Base-by-base conservation (phyloP, 64 coral and sea anemone species). In the Stylophora pistillata region DNA sequence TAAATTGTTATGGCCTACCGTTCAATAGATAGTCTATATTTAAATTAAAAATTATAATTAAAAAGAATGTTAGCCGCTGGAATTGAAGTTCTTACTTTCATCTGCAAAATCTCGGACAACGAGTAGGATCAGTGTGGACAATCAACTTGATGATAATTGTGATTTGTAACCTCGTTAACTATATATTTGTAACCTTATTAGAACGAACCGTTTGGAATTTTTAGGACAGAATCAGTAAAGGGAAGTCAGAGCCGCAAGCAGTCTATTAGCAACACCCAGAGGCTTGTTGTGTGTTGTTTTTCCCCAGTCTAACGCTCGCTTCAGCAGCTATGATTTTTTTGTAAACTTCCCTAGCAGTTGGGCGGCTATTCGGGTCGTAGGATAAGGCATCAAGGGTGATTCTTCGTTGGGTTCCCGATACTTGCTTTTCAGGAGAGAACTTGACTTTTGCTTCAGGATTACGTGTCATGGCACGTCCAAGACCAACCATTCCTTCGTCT, bases 401-500 rank as follows among this genome's bases (percentile, higher is more conserved):
- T 65, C 62, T n/a, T 65, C 62, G 62, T 65, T 65, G 62, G 62
- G 62, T 23, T 23, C 18, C 9, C n/a, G 62, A 65, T 65, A 17
- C 62, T 65, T 65, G 62, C 18, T 17, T 65, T 6, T 15, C 62
- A 20, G 17, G 62, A 17, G 62, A 65, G n/a, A 65, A 65, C 62
- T 20, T 18, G 1, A 65, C 62, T 65, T 65, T 5, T 17, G 3
- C 17, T 23, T 65, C 0, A 23, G 20, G 15, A 65, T 65, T 65
- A 5, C 2, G 15, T 0, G 20, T 20, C 62, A 65, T 65, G 20
- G 62, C 62, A 23, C 0, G 55, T 26, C 89, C 89, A 71, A 95
- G 77, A 16, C 89, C 93, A 61, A 95, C 78, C 68, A 72, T 91
- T 3, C 78, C 71, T 16, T 0, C 4, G 15, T 15, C n/a, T n/a